Percentiles rank a stretch among this genome's conserved stretches.
Evolutionary conservation across 2,113 vertebrate genomes (phyloP).

Genomic region (Uropsilus gracilis): DNA sequence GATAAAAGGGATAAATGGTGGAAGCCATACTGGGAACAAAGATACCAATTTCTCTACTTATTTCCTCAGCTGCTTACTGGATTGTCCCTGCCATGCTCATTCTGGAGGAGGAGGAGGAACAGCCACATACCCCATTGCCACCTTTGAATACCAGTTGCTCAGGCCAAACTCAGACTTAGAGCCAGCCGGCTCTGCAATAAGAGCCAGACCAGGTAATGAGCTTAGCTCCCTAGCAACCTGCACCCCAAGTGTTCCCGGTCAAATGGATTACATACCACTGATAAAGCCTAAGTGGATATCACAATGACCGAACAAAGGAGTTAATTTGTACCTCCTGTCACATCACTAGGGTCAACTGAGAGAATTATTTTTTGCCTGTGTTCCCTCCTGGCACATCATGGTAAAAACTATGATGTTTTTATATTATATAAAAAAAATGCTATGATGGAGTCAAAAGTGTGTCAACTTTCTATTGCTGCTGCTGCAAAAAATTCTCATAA

Average conservation of each 20-base stretch:
- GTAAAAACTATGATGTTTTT: no score
- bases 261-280: conserved; percentile 80
- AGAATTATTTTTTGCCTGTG: not conserved
- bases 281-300: conserved; percentile 77
- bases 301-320: conserved; percentile 66
- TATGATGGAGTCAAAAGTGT: not conserved
- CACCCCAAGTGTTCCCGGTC: conserved; percentile 69
- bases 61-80: not conserved
- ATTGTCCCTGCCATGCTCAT: not conserved
- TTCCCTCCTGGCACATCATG: not conserved
- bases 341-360: not conserved
- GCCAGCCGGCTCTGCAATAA: not conserved
- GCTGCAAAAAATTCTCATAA: not conserved
- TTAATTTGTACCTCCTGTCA: conserved; percentile 74
- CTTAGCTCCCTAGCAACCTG: conserved; percentile 85
- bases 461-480: not conserved
- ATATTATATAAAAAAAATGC: no score
- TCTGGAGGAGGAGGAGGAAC: not conserved
- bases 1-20: not conserved
- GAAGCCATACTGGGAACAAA: not conserved
- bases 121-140: not conserved
- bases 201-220: conserved; percentile 75
- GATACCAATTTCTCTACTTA: not conserved
- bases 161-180: not conserved
- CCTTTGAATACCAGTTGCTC: not conserved